phyloP scores from a whole-genome alignment of 2,888 invertebrate genomes.

The Lepidocyrtoides sp. region DNA sequence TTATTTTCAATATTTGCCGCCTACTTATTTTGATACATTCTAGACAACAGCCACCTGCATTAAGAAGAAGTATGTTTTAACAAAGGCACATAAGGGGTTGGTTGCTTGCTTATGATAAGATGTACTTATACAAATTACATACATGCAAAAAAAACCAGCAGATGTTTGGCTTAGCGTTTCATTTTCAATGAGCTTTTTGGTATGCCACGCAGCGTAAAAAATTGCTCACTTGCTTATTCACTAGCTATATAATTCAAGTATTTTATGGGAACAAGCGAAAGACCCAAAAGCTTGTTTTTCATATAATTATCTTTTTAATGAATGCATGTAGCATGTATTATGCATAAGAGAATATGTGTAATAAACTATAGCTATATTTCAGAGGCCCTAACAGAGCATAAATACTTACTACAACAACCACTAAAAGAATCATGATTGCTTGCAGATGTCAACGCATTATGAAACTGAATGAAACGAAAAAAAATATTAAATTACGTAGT shows the following conservation, averaged over 20 bases:
- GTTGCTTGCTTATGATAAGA: too few species aligned
- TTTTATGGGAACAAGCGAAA: neutral
- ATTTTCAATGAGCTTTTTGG: slow-evolving; percentile 1
- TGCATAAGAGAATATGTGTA: neutral
- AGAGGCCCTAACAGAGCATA: too few species aligned
- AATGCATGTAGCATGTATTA: neutral
- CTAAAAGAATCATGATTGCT: too few species aligned
- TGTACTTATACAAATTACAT: neutral
- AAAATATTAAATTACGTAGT: too few species aligned
- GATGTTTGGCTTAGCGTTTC: neutral
- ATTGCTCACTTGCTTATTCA: slow-evolving; percentile 9
- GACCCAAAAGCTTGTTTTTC: neutral
- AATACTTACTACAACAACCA: too few species aligned
- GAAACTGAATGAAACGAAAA: too few species aligned
- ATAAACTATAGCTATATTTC: neutral
- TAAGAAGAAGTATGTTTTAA: neutral
- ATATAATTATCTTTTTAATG: neutral
- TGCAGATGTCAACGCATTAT: too few species aligned
- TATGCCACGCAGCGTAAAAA: neutral
- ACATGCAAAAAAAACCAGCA: neutral
- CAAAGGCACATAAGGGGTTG: neutral
- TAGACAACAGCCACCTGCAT: neutral
- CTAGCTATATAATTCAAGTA: neutral
- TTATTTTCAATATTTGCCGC: too few species aligned
- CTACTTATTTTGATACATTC: neutral